phyloP scores from a whole-genome alignment of 1,140 invertebrate species.

The Monomorium pharaonis region DNA sequence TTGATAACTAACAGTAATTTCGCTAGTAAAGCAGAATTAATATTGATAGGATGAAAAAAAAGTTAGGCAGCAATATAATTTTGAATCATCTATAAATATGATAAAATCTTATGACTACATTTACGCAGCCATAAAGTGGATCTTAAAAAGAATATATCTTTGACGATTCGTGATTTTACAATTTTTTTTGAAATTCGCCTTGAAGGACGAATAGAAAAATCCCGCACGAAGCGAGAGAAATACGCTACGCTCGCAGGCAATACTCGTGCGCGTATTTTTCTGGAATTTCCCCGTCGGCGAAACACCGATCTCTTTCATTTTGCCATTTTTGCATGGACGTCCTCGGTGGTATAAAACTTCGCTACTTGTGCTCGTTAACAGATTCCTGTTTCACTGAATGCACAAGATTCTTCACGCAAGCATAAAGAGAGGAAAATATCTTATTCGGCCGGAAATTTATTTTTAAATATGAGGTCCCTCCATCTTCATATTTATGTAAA shows the following conservation, averaged over 20 bases:
- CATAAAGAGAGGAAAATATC: neutral
- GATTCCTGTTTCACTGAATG: conserved; percentile 33
- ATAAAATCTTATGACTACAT: conserved; percentile 7
- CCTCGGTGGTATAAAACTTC: conserved; percentile 11
- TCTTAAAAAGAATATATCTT: neutral
- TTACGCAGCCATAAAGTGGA: neutral
- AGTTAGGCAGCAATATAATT: neutral
- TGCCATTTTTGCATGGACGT: conserved; percentile 37
- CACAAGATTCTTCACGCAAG: neutral
- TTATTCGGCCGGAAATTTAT: neutral
- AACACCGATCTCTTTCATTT: conserved; percentile 49
- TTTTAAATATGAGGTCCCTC: neutral
- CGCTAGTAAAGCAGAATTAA: neutral
- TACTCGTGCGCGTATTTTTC: conserved; percentile 25
- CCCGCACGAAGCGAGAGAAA: conserved; percentile 3
- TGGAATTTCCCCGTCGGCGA: conserved; percentile 30
- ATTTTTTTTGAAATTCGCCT: conserved; percentile 16
- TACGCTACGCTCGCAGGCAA: conserved; percentile 19
- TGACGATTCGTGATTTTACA: conserved; percentile 34
- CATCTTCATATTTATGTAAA: neutral
- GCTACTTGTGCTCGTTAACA: conserved; percentile 27
- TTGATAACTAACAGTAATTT: conserved; percentile 7
- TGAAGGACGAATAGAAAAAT: conserved; percentile 20
- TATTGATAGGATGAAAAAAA: neutral
- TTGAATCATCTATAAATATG: neutral